Conservation (phyloP, 2,113 vertebrate species). For the Vicugna pacos region DNA sequence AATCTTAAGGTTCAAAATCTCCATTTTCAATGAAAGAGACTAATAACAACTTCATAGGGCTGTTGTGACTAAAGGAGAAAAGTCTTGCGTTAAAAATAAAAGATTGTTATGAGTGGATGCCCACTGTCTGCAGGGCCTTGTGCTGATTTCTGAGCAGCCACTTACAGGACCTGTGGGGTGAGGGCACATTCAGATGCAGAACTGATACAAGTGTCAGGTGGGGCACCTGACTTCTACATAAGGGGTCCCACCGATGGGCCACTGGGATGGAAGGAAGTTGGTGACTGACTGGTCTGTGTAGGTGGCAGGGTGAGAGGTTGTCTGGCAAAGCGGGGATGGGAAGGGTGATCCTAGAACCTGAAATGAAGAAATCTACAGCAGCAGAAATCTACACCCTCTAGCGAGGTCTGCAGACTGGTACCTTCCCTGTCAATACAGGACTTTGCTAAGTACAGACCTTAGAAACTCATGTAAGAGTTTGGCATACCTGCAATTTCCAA, state of each 20-base stretch:
- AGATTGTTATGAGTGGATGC: accelerated
- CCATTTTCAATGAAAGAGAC: background rate
- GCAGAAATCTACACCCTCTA: no score
- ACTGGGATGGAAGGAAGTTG: background rate
- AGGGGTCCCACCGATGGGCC: background rate
- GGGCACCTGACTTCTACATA: background rate
- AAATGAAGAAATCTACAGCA: background rate
- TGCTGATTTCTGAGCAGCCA: no score
- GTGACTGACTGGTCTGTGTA: background rate
- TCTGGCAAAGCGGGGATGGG: background rate
- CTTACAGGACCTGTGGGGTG: no score
- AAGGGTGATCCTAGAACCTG: background rate
- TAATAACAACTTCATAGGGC: background rate
- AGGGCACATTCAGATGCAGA: accelerated
- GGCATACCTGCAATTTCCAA: background rate
- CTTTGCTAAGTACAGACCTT: background rate
- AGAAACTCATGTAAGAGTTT: background rate
- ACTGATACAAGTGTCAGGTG: accelerated
- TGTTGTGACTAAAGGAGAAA: background rate
- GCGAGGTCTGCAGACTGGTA: accelerated
- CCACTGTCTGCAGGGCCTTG: background rate
- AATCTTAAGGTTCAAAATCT: background rate
- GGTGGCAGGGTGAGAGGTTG: background rate
- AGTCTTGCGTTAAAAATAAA: background rate
- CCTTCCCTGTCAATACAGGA: no score